Conservation (phyloP, 2,113 vertebrate genomes). For the Brienomyrus brachyistius region DNA sequence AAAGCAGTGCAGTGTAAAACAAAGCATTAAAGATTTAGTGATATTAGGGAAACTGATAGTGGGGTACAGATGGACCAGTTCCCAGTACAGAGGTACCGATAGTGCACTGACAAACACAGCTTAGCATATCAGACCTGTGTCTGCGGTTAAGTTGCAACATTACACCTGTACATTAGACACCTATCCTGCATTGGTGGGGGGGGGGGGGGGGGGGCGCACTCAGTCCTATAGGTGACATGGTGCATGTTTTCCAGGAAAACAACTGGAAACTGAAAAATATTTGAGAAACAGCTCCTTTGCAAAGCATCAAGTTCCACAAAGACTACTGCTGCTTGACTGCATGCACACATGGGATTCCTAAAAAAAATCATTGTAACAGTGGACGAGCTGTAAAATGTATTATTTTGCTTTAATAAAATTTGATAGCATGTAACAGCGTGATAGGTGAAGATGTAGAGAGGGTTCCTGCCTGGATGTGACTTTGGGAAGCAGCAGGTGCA, state of each 20-base stretch:
- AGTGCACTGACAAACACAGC: not conserved
- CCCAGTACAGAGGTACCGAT: not conserved
- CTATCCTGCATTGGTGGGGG: not conserved
- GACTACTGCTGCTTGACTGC: not conserved
- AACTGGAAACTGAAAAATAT: not conserved
- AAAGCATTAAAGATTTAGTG: not conserved
- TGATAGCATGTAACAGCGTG: not conserved
- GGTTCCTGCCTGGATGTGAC: not conserved
- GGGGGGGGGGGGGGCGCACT: not conserved
- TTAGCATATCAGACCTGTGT: not conserved
- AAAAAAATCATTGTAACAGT: not conserved
- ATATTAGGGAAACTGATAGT: not conserved
- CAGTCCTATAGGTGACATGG: not conserved
- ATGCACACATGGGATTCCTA: not conserved
- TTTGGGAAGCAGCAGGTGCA: conserved; percentile 31
- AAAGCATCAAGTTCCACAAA: not conserved
- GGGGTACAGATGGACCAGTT: not conserved
- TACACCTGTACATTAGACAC: not conserved
- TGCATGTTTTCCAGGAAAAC: not conserved
- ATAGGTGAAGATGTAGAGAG: not conserved
- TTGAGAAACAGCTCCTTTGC: not conserved
- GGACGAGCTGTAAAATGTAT: not conserved
- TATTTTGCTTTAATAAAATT: not conserved
- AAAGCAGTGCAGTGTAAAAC: not conserved
- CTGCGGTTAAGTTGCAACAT: not conserved